Evolutionary conservation across 2,797 vertebrate genomes (phyloP), one percentile per base, ranked within the genome.

Genomic region (Cynopterus sphinx): DNA sequence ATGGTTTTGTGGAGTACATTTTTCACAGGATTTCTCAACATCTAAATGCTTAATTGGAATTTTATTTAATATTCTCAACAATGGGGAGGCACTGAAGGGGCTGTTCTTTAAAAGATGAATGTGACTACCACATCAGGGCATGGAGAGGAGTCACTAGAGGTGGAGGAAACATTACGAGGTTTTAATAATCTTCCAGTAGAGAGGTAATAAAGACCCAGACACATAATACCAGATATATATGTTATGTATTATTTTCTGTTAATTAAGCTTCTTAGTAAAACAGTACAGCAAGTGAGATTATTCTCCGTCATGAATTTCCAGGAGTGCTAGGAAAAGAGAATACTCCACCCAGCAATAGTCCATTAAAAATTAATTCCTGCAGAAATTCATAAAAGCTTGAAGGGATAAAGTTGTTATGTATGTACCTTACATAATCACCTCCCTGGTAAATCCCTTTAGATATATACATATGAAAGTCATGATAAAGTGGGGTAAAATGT

Each of bases 241-340:
- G 53, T 73, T 94, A 53, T 24, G n/a, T 17, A 75, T 46, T 90
- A 81, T 96, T 95, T 97, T 90, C 77, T 92, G 65, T 92, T 97
- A 96, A 95, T 97, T 96, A 95, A 96, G 79, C 15, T 93, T 95
- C 87, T 94, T 77, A 67, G 61, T n/a, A 22, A 85, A 90, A 87
- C 2, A 2, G 57, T 81, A 19, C 24, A 94, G 55, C 41, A 85
- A 43, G 51, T 81, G n/a, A 77, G 33, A 22, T 82, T 88, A 55
- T 46, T 87, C 31, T 90, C 13, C 84, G 90, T 96, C 88, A 85
- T 74, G 17, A 43, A 51, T 96, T 85, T 94, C 39, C 16, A 78
- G 55, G 16, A 73, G 41, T 31, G 19, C 51, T 82, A 57, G 36
- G 15, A 82, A 93, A 90, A 87, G 21, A 55, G 49, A 86, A n/a